Evolutionary conservation across 2,797 vertebrate species (phyloP), one percentile per base, ranked within the genome.

Genomic region (Amblyraja radiata): DNA sequence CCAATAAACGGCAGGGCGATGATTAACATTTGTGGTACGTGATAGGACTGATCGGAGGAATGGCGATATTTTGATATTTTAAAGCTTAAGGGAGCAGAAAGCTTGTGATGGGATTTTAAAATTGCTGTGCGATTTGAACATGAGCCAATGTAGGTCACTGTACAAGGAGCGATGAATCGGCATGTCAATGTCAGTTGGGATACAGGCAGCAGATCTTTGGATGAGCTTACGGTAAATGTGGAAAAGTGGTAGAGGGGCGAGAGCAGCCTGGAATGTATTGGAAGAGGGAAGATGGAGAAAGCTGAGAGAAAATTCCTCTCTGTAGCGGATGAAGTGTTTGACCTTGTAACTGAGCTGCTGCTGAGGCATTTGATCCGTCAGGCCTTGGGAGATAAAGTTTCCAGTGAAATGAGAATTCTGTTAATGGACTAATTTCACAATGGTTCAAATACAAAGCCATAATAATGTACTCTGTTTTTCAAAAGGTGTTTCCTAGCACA

Each of bases 341-440:
- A 88, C n/a, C 28, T 68, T 88, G 84, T 88, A 78, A 32, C 36
- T 36, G 63, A 88, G 61, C 84, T 88, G 84, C 61, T 88, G 21
- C 1, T 68, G 8, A 21, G 61, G 84, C 63, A 68, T 23, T 39
- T 0, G 21, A 92, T 92, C 90, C 71, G 54, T 71, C 90, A 76
- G 65, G 13, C 39, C 36, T 92, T 68, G 46, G 23, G 46, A 68
- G 84, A 88, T 88, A 65, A 88, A 36, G 84, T 88, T 88, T 88
- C 84, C 84, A 88, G 36, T 88, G n/a, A 65, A 68, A 36, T 68
- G 13, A 61, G 83, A 28, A 86, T 86, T 86, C 25, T 86, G 58
- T 63, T 6, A 6, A 7, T 86, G 28, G 25, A 84, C 28, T 61
- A 58, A 54, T 11, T 61, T 25, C 81, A 84, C 39, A 88, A 65